Evolutionary conservation across 2,888 invertebrate genomes (phyloP), one percentile per base, ranked within the genome.

Genomic region (Tipula helvola): DNA sequence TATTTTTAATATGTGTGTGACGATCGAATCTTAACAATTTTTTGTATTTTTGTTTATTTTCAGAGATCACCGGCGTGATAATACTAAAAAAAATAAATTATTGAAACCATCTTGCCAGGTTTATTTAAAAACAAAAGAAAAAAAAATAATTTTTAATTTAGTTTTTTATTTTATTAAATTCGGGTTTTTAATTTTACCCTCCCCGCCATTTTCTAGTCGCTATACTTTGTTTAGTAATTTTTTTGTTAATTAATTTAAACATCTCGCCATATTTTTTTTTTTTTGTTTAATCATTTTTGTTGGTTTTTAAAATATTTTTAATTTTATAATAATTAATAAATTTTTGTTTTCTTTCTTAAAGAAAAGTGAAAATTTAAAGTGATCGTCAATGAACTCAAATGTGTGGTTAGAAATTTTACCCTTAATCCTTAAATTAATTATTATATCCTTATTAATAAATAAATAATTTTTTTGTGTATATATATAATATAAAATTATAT

Each of bases 331-430:
- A 71, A 71, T n/a, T 4, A 71, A 16, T 16, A 71, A 71, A 41
- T 41, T 41, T 41, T 52, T 52, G 1, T n/a, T 84, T 84, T 39
- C 8, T 84, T 84, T 84, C 10, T 36, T 84, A 16, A 84, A 36
- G 41, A 84, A 84, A 84, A 84, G 84, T 84, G 84, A 84, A 84
- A 84, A 84, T 39, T 39, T n/a, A 36, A 84, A 41, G 36, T 84
- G 84, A 84, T 84, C 84, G 84, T 84, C 84, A 84, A 84, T 84
- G 84, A 84, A 84, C 84, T 84, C 84, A 39, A 84, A 84, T 84
- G 84, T 84, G 36, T 84, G 84, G 84, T 84, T 84, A 36, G 41
- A 84, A 84, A 39, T 84, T 84, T 39, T 84, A 39, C 71, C 84
- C 84, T 41, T 41, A 84, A 84, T 84, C 84, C 84, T 84, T 39